Evolutionary conservation across 1,140 invertebrate species (phyloP).

Genomic region (Tetramorium alpestre): DNA sequence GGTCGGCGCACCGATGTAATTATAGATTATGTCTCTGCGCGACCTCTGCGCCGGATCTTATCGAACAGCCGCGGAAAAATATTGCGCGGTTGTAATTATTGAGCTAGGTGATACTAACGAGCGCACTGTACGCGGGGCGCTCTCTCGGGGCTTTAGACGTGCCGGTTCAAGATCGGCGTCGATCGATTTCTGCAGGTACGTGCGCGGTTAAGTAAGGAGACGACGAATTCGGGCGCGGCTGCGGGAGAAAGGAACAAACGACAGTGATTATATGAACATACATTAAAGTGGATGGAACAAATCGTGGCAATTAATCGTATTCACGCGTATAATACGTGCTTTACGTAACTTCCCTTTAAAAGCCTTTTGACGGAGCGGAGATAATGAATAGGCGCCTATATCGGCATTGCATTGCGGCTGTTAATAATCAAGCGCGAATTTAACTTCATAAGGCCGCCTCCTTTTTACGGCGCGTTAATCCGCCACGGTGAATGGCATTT

Average conservation of each 20-base stretch:
- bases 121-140: not conserved
- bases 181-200: conserved; percentile 60
- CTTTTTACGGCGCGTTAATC: conserved; percentile 27
- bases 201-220: conserved; percentile 27
- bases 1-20: conserved; percentile 80
- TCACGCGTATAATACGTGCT: conserved; percentile 14
- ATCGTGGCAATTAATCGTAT: conserved; percentile 69
- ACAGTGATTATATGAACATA: conserved; percentile 62
- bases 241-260: conserved; percentile 65
- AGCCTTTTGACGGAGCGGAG: conserved; percentile 13
- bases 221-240: conserved; percentile 65
- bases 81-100: conserved; percentile 78
- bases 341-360: conserved; percentile 42
- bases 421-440: conserved; percentile 62
- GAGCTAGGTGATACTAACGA: conserved; percentile 60
- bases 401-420: conserved; percentile 37
- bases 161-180: conserved; percentile 61
- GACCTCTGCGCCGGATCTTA: conserved; percentile 79
- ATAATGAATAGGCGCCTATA: conserved; percentile 54
- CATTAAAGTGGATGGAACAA: conserved; percentile 64
- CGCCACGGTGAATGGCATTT: conserved; percentile 15
- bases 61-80: conserved; percentile 76
- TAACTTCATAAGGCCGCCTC: conserved; percentile 23
- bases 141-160: conserved; percentile 21
- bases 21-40: conserved; percentile 83